Percentiles rank a stretch among this genome's conserved stretches.
phyloP scores from a whole-genome alignment of 2,888 invertebrate genomes.

The Phasia obesa region DNA sequence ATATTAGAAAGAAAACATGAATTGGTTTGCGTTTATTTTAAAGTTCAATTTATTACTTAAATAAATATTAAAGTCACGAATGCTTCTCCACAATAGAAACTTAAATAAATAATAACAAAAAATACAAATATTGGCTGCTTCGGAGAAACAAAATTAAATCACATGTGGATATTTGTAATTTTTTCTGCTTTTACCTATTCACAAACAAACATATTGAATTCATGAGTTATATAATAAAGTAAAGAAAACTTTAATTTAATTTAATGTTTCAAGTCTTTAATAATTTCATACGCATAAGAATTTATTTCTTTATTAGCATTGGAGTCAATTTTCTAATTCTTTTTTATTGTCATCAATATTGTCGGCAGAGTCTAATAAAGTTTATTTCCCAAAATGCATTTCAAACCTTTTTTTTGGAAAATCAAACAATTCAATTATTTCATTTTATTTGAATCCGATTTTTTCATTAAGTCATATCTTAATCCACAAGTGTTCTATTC shows the following conservation, averaged over 20 bases:
- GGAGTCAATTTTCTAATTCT: not conserved
- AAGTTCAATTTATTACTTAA: too few species aligned
- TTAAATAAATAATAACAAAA: too few species aligned
- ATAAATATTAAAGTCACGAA: not conserved
- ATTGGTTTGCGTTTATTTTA: too few species aligned
- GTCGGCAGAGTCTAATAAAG: constrained; percentile 62
- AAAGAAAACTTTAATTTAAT: too few species aligned
- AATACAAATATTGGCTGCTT: too few species aligned
- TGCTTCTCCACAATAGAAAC: too few species aligned
- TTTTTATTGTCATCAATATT: constrained; percentile 5
- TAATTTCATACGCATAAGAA: not conserved
- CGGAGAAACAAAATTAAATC: constrained; percentile 60
- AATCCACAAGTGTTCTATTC: not conserved
- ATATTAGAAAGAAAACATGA: too few species aligned
- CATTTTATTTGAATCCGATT: constrained; percentile 12
- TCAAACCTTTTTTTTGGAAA: not conserved
- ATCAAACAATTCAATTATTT: constrained; percentile 56
- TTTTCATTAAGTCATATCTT: too few species aligned
- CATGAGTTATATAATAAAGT: too few species aligned
- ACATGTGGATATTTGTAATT: constrained; percentile 38
- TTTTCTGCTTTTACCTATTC: constrained; percentile 40
- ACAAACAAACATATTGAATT: not conserved
- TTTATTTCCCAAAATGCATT: constrained; percentile 20
- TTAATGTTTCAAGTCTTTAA: not conserved
- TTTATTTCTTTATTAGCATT: too few species aligned